Conservation (phyloP, 2,888 invertebrate genomes). For the Cecidostiba fungosa region DNA sequence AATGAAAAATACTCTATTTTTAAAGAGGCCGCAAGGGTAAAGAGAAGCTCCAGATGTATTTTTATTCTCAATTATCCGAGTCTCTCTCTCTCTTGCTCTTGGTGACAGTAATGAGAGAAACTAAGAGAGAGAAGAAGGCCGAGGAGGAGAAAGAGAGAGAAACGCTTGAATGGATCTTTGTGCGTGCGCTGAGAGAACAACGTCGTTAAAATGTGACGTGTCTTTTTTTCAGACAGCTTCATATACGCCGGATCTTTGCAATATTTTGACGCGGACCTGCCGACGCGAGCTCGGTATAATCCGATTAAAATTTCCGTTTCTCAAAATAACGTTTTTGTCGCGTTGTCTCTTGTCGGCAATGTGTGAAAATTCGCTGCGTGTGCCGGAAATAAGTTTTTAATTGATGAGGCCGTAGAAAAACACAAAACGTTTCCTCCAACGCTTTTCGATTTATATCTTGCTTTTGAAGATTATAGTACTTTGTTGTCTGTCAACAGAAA, state of each 20-base stretch:
- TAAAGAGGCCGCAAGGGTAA: neutral
- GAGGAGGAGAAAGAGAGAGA: neutral
- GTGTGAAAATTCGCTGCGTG: neutral
- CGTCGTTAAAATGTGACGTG: constrained; percentile 54
- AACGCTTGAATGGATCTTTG: constrained; percentile 61
- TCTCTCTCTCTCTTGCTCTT: neutral
- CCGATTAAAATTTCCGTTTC: neutral
- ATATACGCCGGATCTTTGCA: neutral
- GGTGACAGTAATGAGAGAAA: constrained; percentile 46
- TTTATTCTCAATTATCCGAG: constrained; percentile 55
- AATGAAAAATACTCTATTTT: constrained; percentile 38
- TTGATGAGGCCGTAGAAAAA: neutral
- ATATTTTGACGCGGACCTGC: constrained; percentile 24
- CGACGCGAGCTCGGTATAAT: neutral
- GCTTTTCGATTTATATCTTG: neutral
- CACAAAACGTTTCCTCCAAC: too few relatives aligned
- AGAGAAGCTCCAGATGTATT: constrained; percentile 36
- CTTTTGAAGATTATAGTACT: constrained; percentile 1
- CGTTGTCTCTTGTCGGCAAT: neutral
- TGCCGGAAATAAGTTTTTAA: neutral
- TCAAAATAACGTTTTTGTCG: neutral
- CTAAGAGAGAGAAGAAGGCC: neutral
- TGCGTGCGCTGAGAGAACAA: constrained; percentile 52
- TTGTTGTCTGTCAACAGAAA: neutral
- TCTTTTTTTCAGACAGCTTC: neutral